These are phyloP conservation scores for Gouania willdenowi DNA, from an alignment of 2,797 vertebrate genomes.

Conservation along the genomic window DNA sequence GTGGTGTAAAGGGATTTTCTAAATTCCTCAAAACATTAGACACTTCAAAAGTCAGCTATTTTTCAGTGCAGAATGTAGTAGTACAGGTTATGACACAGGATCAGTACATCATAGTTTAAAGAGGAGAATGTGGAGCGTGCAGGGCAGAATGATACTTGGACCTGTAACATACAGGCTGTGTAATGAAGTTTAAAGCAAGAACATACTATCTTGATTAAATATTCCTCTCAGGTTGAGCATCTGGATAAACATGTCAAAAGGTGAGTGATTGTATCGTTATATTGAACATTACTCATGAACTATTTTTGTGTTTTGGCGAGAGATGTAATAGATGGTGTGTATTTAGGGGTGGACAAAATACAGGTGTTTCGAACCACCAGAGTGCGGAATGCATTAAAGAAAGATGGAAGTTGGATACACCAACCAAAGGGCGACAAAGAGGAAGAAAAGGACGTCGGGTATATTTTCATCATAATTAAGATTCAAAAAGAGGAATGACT, in stretches of 20 bases:
- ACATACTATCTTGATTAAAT: neutral
- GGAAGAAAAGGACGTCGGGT: conserved; percentile 14
- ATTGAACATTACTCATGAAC: no score
- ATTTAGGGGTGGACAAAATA: conserved; percentile 33
- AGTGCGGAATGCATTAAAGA: conserved; percentile 42
- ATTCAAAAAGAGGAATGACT: no score
- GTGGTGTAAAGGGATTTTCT: no score
- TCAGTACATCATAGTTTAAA: neutral
- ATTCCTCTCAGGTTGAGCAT: conserved; percentile 23
- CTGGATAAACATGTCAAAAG: conserved; percentile 43
- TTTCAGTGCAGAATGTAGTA: conserved; percentile 10
- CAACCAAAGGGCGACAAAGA: neutral
- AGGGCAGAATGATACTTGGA: neutral
- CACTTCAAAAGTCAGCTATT: neutral
- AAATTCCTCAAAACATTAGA: no score
- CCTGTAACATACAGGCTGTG: no score
- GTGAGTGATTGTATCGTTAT: conserved; percentile 15
- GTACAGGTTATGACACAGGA: neutral
- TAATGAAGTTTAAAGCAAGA: no score
- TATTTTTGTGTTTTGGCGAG: no score
- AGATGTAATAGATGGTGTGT: neutral
- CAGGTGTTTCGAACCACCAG: conserved; percentile 43
- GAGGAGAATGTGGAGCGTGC: neutral
- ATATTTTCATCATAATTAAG: no score
- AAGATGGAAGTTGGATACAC: conserved; percentile 65